Percentiles rank a stretch among this genome's conserved stretches.
Conservation (phyloP, 2,888 invertebrate species). For the Xestia xanthographa region DNA sequence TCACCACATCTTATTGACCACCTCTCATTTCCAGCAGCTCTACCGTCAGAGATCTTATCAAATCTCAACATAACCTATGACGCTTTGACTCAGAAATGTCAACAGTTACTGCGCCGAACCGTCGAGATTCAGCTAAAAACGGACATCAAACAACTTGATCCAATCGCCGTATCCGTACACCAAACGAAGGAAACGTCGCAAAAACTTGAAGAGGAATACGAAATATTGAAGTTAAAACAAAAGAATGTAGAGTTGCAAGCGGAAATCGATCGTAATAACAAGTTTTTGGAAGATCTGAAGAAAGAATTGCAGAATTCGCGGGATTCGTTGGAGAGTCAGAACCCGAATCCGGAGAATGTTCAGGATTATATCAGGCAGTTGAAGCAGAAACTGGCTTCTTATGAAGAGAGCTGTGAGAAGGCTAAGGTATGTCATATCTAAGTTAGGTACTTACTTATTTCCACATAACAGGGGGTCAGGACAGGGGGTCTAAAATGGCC, state of each 20-base stretch:
- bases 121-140: slow-evolving; percentile 71
- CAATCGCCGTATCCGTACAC: slow-evolving; percentile 76
- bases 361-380: slow-evolving; percentile 82
- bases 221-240: slow-evolving; percentile 82
- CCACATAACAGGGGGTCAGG: no score
- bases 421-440: slow-evolving; percentile 77
- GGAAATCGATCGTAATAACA: slow-evolving; percentile 82
- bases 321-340: slow-evolving; percentile 72
- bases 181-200: slow-evolving; percentile 74
- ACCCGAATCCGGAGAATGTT: slow-evolving; percentile 81
- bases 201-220: slow-evolving; percentile 81
- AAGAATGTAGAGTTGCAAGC: slow-evolving; percentile 79
- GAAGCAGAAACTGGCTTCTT: slow-evolving; percentile 82
- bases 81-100: slow-evolving; percentile 80
- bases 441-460: background rate
- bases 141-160: slow-evolving; percentile 76
- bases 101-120: slow-evolving; percentile 75
- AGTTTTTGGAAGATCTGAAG: slow-evolving; percentile 76
- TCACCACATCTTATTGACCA: background rate
- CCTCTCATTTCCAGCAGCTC: slow-evolving; percentile 71
- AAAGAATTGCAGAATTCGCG: slow-evolving; percentile 80
- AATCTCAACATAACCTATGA: slow-evolving; percentile 81
- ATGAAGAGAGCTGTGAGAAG: slow-evolving; percentile 83
- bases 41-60: slow-evolving; percentile 77
- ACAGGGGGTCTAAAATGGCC: no score